Percentiles rank a stretch among this genome's conserved stretches.
phyloP scores from a whole-genome alignment of 2,113 vertebrate species.

The Tychaedon coryphoeus region DNA sequence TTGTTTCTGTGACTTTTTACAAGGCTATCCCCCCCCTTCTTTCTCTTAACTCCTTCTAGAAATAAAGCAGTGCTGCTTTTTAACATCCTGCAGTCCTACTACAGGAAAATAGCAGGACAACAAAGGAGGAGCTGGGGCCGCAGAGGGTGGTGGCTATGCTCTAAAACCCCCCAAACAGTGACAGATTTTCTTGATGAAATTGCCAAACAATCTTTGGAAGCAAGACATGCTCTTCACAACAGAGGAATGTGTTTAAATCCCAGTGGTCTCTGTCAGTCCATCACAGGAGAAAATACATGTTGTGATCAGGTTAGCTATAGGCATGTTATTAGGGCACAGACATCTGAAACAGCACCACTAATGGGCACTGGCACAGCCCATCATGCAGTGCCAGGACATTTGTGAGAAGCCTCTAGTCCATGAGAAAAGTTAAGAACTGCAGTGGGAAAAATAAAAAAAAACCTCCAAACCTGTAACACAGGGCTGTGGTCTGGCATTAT shows the following conservation, averaged over 20 bases:
- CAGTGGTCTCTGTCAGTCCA: background rate
- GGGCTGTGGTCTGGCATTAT: rapidly evolving
- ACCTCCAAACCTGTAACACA: background rate
- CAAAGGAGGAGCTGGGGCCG: background rate
- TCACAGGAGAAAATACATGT: background rate
- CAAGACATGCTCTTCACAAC: background rate
- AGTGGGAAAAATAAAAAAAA: background rate
- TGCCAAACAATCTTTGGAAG: background rate
- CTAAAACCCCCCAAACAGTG: background rate
- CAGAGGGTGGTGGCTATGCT: background rate
- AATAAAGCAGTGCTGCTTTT: background rate
- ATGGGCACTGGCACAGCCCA: background rate
- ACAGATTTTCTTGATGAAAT: background rate
- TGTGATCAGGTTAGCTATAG: background rate
- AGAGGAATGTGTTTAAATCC: background rate
- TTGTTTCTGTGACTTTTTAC: background rate
- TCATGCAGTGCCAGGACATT: background rate
- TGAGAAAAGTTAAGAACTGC: background rate
- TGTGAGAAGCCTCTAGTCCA: background rate
- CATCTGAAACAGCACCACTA: background rate
- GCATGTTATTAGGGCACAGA: background rate
- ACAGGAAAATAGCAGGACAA: background rate
- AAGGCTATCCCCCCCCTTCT: background rate
- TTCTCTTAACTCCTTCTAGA: background rate
- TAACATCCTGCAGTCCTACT: background rate